Evolutionary conservation across 2,113 vertebrate genomes (phyloP).

Genomic region (Arizona elegans): DNA sequence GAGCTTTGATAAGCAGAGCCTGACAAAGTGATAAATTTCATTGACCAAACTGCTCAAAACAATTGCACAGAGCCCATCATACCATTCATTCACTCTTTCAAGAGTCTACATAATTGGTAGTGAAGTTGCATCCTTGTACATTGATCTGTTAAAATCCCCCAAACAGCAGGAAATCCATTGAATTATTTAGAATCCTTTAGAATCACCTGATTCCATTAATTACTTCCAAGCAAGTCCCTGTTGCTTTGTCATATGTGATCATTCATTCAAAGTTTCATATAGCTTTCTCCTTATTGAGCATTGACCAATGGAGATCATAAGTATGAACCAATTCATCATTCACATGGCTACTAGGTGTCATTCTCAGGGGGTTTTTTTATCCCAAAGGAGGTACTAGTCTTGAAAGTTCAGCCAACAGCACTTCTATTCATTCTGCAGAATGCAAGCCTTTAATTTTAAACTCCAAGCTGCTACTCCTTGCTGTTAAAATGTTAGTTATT

Average conservation of each 20-base stretch:
- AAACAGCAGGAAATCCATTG: neutral
- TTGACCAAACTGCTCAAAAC: neutral
- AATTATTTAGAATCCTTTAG: neutral
- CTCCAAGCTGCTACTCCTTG: fast-evolving
- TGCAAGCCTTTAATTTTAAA: slow-evolving; percentile 25
- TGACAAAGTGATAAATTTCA: neutral
- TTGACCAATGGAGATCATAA: neutral
- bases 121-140: neutral
- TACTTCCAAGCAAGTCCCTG: neutral
- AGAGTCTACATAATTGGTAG: neutral
- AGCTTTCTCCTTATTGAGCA: neutral
- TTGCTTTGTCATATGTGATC: neutral
- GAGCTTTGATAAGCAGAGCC: neutral
- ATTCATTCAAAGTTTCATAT: neutral
- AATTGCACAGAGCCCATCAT: neutral
- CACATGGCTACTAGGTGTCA: neutral
- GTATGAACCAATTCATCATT: neutral
- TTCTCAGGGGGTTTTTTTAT: neutral
- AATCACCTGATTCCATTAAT: neutral
- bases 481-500: slow-evolving; percentile 11
- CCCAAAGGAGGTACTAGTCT: neutral
- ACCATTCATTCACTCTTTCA: neutral
- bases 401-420: slow-evolving; percentile 2
- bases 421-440: neutral
- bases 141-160: neutral